Evolutionary conservation across 2,888 invertebrate species (phyloP).

Genomic region (Fissipunctia ypsillon): DNA sequence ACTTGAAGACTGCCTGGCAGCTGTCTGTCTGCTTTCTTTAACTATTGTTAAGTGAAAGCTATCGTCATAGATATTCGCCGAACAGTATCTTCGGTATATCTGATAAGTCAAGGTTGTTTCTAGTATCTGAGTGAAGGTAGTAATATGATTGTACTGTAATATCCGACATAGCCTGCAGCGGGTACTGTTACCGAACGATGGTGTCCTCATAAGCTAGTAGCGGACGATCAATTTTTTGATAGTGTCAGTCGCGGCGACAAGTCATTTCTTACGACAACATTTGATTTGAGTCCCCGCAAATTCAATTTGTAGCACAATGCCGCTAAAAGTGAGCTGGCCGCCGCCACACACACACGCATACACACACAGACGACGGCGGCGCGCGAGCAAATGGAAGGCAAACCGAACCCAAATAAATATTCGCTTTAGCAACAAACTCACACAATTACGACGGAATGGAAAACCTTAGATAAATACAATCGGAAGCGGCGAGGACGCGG

Average conservation of each 20-base stretch:
- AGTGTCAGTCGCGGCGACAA: slow-evolving; percentile 86
- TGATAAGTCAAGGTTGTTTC: neutral
- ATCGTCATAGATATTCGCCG: neutral
- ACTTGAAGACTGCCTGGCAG: neutral
- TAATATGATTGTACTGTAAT: slow-evolving; percentile 48
- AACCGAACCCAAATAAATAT: slow-evolving; percentile 89
- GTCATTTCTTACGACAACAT: slow-evolving; percentile 88
- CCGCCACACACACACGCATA: slow-evolving; percentile 37
- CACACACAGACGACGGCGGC: slow-evolving; percentile 41
- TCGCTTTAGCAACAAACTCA: slow-evolving; percentile 89
- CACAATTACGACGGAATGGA: slow-evolving; percentile 89
- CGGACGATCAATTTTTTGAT: slow-evolving; percentile 88
- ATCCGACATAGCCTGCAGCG: slow-evolving; percentile 33
- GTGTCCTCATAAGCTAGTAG: slow-evolving; percentile 55
- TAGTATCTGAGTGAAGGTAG: slow-evolving; percentile 1
- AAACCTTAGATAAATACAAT: slow-evolving; percentile 90
- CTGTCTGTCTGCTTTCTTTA: neutral
- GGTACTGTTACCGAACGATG: slow-evolving; percentile 34
- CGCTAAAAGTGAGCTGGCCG: slow-evolving; percentile 64
- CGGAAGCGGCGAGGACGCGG: slow-evolving; percentile 77
- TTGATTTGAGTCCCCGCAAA: slow-evolving; percentile 86
- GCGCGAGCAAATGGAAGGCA: slow-evolving; percentile 80
- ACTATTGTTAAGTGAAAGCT: too few species aligned
- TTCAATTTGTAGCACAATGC: slow-evolving; percentile 87
- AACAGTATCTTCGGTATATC: too few species aligned